Base-by-base conservation (phyloP, 2,888 invertebrate genomes). In the Catocala nupta region DNA sequence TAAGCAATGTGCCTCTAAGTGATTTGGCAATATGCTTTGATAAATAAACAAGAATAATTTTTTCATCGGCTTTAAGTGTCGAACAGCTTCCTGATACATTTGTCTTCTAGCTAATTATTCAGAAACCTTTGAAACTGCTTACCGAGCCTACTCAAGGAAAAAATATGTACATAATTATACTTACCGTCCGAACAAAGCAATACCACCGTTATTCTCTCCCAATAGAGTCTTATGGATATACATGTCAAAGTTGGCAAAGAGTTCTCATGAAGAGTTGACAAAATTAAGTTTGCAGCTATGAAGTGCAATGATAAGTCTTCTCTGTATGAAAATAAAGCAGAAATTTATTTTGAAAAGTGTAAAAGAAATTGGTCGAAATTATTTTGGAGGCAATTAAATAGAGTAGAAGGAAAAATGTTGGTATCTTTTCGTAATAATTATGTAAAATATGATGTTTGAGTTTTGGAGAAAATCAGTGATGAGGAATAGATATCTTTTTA, bases 351-450 rank as follows among this genome's bases (percentile, higher is more conserved):
- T 45, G 13, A 33, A 13, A 51, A 56, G 34, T 63, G 25, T 6
- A 12, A 16, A 11, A n/a, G 49, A 58, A 48, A 43, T 56, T 60
- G 43, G 65, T 25, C 45, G 13, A 55, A 69, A 69, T 63, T 64
- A 70, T 73, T 70, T 76, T 75, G 67, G 65, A 75, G 78, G 72
- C 67, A 77, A 75, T 77, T 75, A 75, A 63, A 67, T 63, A 62
- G 66, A 71, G 78, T 65, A 67, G 54, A 50, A 63, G 65, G 61
- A 70, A 71, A 71, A 77, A 70, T 42, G 44, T 63, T 65, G 58
- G 65, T 68, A 75, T 70, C 72, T 70, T 72, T 70, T 72, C 65
- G 65, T 77, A 63, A 71, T 75, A 77, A 75, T 67, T 77, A 70
- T 67, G 63, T 58, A 70, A 75, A 73, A 75, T 66, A 66, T 73